These are phyloP conservation scores for Sebastes kiyomatsui DNA, from an alignment of 2,797 vertebrate genomes.

Conservation along the genomic window DNA sequence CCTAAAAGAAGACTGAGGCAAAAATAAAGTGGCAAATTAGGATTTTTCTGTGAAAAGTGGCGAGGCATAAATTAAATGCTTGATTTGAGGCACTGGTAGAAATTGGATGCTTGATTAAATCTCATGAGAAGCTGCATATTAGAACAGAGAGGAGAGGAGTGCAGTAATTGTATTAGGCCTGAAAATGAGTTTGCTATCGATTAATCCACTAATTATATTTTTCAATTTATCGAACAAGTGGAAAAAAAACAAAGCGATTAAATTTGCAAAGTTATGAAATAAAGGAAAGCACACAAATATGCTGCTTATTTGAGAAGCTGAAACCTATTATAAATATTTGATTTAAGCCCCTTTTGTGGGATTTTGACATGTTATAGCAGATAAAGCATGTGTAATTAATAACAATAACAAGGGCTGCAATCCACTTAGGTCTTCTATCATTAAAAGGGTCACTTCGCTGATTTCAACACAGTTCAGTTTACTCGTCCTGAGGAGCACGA, in stretches of 20 bases:
- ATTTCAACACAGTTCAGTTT: neutral
- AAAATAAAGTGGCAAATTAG: conserved; percentile 14
- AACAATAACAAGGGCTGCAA: neutral
- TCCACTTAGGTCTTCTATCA: neutral
- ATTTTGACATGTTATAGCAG: neutral
- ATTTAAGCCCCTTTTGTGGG: neutral
- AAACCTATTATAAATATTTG: neutral
- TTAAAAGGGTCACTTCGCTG: neutral
- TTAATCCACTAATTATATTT: neutral
- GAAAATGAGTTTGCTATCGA: neutral
- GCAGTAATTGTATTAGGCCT: neutral
- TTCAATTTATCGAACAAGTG: neutral
- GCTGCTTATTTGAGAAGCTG: neutral
- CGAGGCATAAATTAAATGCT: conserved; percentile 4
- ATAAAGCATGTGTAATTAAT: neutral
- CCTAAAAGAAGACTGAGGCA: neutral
- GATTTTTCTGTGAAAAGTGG: neutral
- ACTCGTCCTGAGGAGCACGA: neutral
- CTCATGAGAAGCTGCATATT: conserved; percentile 21
- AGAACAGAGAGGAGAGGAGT: conserved; percentile 3
- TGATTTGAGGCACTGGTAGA: conserved; percentile 12
- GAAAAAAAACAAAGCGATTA: neutral
- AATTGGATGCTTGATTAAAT: conserved; percentile 43
- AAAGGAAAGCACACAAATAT: neutral
- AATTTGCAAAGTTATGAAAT: neutral